Evolutionary conservation across 2,113 vertebrate genomes (phyloP), one percentile per base, ranked within the genome.

Genomic region (Cottus gobio): DNA sequence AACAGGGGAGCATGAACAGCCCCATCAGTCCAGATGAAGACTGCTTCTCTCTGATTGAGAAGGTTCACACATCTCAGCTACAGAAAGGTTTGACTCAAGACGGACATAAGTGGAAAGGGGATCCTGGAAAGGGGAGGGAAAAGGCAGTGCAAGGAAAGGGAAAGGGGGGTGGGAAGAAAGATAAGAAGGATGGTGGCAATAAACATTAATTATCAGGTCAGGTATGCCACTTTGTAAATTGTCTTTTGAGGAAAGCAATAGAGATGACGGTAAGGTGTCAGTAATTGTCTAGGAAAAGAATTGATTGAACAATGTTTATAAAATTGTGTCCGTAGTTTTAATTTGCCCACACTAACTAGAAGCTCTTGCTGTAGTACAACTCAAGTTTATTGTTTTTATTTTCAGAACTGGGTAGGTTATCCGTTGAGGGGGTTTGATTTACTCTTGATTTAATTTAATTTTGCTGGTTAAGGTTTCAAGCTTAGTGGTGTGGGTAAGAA

Each of bases 41-140:
- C 65, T 91, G 84, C 83, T 90, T 93, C 82, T 91, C 89, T 56
- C 75, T 92, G 67, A 94, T 90, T 77, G 93, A 95, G 79, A 93
- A 82, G 70, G 85, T 92, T 68, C 92, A 93, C 58, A 66, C 63
- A 26, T 52, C 84, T 42, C 93, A 94, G 18, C 72, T 90, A 8
- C 92, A 92, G 58, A 92, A 81, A 67, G 81, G 15, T 36, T 60
- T 34, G 44, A 30, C 30, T 85, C 75, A 77, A 73, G 90, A 72
- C 56, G 74, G 72, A 56, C 88, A 77, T 22, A 87, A 82, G 63
- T 16, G 9, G 0, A 90, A 80, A 78, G 84, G 67, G 9, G 71
- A 84, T 39, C 34, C 37, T 42, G 84, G 63, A 34, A 88, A 82
- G 20, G 88, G 24, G 36, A 75, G 5, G 61, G 82, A 80, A 52